phyloP scores from a whole-genome alignment of 2,888 invertebrate genomes.

The Rhimphoctona megacephalus region DNA sequence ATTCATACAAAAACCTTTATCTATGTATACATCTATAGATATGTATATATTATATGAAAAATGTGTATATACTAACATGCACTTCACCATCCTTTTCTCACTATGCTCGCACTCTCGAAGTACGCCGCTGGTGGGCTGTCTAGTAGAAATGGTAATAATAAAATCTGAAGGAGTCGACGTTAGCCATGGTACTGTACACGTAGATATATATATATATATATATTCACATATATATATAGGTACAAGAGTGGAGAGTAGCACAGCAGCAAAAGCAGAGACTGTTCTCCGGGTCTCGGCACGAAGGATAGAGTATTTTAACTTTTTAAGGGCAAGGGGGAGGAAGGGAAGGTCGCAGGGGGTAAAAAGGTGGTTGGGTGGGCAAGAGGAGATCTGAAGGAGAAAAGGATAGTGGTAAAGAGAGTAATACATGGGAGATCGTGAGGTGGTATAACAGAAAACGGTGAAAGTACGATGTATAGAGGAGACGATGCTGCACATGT shows the following conservation, averaged over 20 bases:
- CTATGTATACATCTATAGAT: background rate
- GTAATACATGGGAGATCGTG: constrained; percentile 48
- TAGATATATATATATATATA: background rate
- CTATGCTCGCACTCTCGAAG: constrained; percentile 43
- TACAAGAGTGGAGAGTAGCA: constrained; percentile 61
- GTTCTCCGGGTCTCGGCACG: constrained; percentile 70
- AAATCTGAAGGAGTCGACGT: constrained; percentile 78
- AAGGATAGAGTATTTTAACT: constrained; percentile 82
- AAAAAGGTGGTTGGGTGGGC: constrained; percentile 25
- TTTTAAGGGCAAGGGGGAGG: constrained; percentile 76
- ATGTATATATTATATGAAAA: background rate
- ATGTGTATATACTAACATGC: constrained; percentile 4
- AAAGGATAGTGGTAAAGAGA: constrained; percentile 52
- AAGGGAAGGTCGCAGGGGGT: constrained; percentile 33
- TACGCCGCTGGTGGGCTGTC: constrained; percentile 72
- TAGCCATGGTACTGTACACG: constrained; percentile 50
- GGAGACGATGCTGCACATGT: constrained; percentile 7
- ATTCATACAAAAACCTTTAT: constrained; percentile 27
- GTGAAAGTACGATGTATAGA: constrained; percentile 62
- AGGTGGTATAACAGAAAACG: constrained; percentile 63
- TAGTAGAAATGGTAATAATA: constrained; percentile 82
- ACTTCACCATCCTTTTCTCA: constrained; percentile 35
- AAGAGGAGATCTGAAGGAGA: constrained; percentile 37
- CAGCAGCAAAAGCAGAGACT: constrained; percentile 50
- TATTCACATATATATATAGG: constrained; percentile 23